Percentiles rank a stretch among this genome's conserved stretches.
phyloP scores from a whole-genome alignment of 2,113 vertebrate species.

The Capra hircus region DNA sequence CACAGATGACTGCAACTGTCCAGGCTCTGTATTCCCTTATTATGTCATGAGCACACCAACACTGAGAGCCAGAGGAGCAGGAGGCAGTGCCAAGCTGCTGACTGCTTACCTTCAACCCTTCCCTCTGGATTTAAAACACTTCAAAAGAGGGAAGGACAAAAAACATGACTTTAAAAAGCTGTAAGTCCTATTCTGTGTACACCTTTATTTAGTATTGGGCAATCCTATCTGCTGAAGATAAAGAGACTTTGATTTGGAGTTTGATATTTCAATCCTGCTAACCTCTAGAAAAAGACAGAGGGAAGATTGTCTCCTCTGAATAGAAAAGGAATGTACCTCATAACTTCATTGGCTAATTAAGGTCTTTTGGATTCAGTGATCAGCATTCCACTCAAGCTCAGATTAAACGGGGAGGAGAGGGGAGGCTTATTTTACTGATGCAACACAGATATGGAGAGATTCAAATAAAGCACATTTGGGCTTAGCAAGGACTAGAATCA shows the following conservation, averaged over 20 bases:
- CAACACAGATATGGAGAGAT: neutral
- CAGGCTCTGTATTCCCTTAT: neutral
- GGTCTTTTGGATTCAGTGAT: neutral
- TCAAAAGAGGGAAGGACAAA: neutral
- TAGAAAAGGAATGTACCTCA: neutral
- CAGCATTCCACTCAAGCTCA: neutral
- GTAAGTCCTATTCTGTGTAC: neutral
- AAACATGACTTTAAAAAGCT: neutral
- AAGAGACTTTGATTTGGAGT: neutral
- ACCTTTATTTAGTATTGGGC: neutral
- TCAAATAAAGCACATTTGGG: neutral
- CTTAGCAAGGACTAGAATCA: neutral
- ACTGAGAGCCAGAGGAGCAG: neutral
- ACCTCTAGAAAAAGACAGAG: neutral
- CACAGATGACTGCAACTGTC: rapidly evolving
- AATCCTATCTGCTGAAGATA: neutral
- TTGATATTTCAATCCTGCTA: neutral
- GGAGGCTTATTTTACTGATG: neutral
- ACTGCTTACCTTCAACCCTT: neutral
- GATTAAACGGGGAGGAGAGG: neutral
- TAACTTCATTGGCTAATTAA: neutral
- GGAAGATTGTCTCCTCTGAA: neutral
- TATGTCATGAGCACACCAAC: neutral
- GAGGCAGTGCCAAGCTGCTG: neutral
- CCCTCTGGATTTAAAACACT: neutral